phyloP scores from a whole-genome alignment of 2,797 vertebrate species.

The Lutjanus campechanus region DNA sequence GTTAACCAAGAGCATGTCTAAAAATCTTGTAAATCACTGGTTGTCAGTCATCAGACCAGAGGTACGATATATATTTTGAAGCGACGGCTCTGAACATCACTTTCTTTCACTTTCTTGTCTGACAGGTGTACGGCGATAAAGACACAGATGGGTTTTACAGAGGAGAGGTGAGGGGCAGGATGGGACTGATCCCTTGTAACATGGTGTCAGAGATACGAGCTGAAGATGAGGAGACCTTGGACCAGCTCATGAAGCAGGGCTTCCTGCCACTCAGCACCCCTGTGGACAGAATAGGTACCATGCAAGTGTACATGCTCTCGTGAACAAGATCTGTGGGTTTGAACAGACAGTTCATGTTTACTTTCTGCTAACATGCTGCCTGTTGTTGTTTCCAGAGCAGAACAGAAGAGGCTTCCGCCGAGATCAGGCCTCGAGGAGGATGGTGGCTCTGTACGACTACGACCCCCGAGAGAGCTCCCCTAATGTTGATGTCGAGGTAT shows the following conservation, averaged over 20 bases:
- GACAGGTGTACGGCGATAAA: conserved; percentile 96
- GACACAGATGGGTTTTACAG: conserved; percentile 98
- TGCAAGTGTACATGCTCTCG: background rate
- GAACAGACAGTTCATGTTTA: no score
- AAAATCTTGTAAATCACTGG: no score
- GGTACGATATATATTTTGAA: background rate
- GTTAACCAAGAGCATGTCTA: no score
- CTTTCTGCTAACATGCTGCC: background rate
- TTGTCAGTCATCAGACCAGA: background rate
- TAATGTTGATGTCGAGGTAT: conserved; percentile 97
- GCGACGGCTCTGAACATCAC: background rate
- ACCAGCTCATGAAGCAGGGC: conserved; percentile 95
- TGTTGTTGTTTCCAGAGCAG: conserved; percentile 85
- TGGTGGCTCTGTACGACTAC: conserved; percentile 98
- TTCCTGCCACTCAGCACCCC: conserved; percentile 96
- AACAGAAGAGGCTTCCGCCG: conserved; percentile 86
- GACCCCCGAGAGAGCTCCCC: conserved; percentile 97
- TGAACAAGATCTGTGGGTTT: background rate
- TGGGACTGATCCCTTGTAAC: conserved; percentile 96
- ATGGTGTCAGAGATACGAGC: conserved; percentile 98
- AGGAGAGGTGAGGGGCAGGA: conserved; percentile 91
- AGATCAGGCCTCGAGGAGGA: conserved; percentile 89
- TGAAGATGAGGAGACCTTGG: conserved; percentile 95
- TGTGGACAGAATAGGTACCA: conserved; percentile 92
- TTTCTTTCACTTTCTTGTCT: conserved; percentile 20